Percentiles rank a stretch among this genome's conserved stretches.
phyloP scores from a whole-genome alignment of 1,140 invertebrate genomes.

The Pogonognathellus flavescens region DNA sequence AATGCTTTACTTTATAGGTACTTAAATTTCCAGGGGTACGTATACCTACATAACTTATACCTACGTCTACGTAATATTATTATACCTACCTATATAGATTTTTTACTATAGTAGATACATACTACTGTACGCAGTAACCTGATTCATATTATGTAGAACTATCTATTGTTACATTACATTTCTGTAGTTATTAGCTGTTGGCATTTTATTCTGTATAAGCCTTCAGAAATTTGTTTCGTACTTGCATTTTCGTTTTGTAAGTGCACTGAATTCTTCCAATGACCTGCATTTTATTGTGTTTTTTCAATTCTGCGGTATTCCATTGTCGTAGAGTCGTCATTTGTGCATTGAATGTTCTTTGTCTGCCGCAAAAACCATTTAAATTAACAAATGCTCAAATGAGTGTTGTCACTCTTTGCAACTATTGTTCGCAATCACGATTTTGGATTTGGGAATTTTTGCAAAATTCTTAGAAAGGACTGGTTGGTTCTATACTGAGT shows the following conservation, averaged over 20 bases:
- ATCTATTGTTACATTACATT: no score
- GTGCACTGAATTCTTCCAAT: neutral
- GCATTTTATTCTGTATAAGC: neutral
- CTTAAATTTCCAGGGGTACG: no score
- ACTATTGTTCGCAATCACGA: slow-evolving; percentile 7
- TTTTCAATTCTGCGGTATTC: slow-evolving; percentile 12
- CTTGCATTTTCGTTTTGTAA: slow-evolving; percentile 8
- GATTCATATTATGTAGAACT: no score
- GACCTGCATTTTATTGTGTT: slow-evolving; percentile 29
- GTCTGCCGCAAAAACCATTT: neutral
- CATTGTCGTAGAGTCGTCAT: neutral
- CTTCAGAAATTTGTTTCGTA: neutral
- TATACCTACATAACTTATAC: no score
- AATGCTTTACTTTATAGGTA: no score
- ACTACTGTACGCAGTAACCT: no score
- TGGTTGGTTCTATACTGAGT: no score
- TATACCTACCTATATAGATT: no score
- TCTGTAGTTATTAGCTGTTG: no score
- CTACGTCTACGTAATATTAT: no score
- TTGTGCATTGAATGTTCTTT: neutral
- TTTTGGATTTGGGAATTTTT: slow-evolving; percentile 11
- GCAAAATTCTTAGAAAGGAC: neutral
- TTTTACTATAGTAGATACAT: no score
- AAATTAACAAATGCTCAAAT: slow-evolving; percentile 1
- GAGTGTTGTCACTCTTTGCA: neutral